A percentile compares a stretch with the other conserved stretches of the same genome.
phyloP scores from a whole-genome alignment of 2,113 vertebrate genomes.

The Melanerpes formicivorus region DNA sequence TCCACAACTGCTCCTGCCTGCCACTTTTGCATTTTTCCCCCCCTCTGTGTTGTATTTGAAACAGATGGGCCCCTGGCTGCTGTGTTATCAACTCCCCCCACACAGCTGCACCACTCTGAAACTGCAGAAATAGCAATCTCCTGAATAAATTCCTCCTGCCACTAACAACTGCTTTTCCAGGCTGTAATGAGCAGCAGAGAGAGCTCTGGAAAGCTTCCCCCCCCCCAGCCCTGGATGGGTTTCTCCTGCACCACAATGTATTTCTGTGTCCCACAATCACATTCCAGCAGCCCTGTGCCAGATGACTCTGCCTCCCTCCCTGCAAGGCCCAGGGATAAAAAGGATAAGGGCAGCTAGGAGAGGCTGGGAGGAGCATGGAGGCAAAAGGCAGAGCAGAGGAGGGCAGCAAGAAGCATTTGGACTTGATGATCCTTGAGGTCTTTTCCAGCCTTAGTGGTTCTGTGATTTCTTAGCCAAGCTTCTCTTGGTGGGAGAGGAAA shows the following conservation, averaged over 20 bases:
- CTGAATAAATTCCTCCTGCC: constrained; percentile 59
- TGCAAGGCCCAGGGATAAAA: neutral
- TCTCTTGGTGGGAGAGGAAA: neutral
- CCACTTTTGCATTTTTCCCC: neutral
- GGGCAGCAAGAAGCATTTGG: neutral
- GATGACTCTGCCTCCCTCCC: constrained; percentile 11
- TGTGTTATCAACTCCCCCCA: neutral
- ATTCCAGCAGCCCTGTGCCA: constrained; percentile 6
- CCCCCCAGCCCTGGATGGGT: neutral
- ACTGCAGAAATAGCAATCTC: constrained; percentile 63
- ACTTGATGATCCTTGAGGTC: too few relatives aligned
- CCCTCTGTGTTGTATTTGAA: neutral
- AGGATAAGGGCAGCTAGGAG: neutral
- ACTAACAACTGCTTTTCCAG: constrained; percentile 69
- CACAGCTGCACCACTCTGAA: constrained; percentile 68
- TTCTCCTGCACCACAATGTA: constrained; percentile 62
- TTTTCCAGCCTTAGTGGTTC: too few relatives aligned
- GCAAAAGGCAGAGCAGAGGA: neutral
- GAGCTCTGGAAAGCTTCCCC: constrained; percentile 36
- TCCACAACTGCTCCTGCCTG: neutral
- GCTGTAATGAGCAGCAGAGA: constrained; percentile 27
- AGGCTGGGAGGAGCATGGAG: neutral
- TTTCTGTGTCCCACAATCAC: constrained; percentile 38
- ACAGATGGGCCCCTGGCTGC: constrained; percentile 65
- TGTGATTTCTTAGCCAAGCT: neutral